Base-by-base conservation (phyloP, 2,888 invertebrate genomes). In the Dastarcus helophoroides region DNA sequence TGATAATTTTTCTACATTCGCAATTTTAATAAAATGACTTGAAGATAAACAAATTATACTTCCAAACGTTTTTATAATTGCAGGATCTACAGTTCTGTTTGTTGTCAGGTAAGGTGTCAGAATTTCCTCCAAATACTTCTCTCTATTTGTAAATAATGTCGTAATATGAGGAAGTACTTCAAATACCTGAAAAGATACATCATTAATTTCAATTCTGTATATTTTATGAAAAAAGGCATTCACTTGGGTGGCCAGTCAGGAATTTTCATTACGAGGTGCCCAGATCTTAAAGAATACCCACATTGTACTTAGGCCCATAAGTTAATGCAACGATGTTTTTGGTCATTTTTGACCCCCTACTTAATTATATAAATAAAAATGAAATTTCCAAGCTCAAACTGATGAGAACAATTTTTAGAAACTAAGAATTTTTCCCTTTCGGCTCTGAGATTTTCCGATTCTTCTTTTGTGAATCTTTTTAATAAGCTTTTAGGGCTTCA, bases 131-230 rank as follows among this genome's bases (percentile, higher is more conserved):
- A 21, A 46, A 29, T 21, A 49, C 22, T 13, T 29, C 11, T 48
- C 46, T 8, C 36, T 32, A 29, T 46, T 39, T 31, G 42, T 37
- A 35, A 48, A 49, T 14, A 51, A 12, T 12, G 40, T 40, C 4
- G 50, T 19, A 7, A 46, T 33, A 14, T 43, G 28, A 3, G 49
- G 49, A 14, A 48, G 29, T n/a, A 32, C 42, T 27, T 43, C 40
- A 16, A 47, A n/a, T 7, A 45, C 25, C 46, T 48, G 29, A 16
- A 44, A 47, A 36, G 10, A 17, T 14, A 24, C 24, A 9, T 11
- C 9, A 26, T 16, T 15, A 22, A 11, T 16, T 17, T 10, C 2
- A 9, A 7, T 14, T 7, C 11, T 6, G 8, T 26, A 29, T 17
- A 7, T 17, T 17, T 17, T 17, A n/a, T 17, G 19, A 17, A 7